Evolutionary conservation across 2,888 invertebrate species (phyloP), one percentile per base, ranked within the genome.

Genomic region (Acronicta leporina): DNA sequence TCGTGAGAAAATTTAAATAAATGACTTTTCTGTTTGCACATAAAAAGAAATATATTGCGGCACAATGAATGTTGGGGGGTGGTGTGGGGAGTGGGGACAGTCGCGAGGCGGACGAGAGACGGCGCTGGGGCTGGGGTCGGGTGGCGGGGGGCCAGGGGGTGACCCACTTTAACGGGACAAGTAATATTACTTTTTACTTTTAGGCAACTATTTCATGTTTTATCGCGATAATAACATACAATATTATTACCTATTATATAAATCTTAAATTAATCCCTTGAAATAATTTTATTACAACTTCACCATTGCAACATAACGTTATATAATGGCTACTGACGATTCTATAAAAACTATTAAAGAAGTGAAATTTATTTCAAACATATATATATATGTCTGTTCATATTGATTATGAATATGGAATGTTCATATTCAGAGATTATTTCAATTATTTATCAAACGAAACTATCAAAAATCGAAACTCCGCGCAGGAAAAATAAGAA

Each of bases 1-100:
- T 94, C 94, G 94, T 94, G 94, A 94, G 94, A 94, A 94, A 94
- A 93, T 94, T 94, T 94, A 94, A 94, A 94, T 94, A 94, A 94
- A 94, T 94, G 93, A 93, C 94, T 94, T 94, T 94, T 94, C 94
- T 94, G 94, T 94, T 94, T 94, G 94, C 94, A 94, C 94, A 94
- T 94, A 94, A 94, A 94, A 94, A 94, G 93, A 94, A 94, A 94
- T 94, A 94, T 94, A 94, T 94, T 94, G 94, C 94, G 94, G 94
- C 94, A 93, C 94, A 94, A 94, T 94, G 94, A 93, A 93, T 94
- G 94, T 92, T 89, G 91, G 92, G 89, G 87, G 93, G 86, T 85
- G 85, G 86, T 80, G 77, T 86, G 87, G 91, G 89, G 84, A 77
- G 87, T 84, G 91, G 90, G 89, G 89, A 86, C 85, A 87, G 86